Conservation (phyloP, 2,888 invertebrate genomes). For the Ypsolopha sequella region DNA sequence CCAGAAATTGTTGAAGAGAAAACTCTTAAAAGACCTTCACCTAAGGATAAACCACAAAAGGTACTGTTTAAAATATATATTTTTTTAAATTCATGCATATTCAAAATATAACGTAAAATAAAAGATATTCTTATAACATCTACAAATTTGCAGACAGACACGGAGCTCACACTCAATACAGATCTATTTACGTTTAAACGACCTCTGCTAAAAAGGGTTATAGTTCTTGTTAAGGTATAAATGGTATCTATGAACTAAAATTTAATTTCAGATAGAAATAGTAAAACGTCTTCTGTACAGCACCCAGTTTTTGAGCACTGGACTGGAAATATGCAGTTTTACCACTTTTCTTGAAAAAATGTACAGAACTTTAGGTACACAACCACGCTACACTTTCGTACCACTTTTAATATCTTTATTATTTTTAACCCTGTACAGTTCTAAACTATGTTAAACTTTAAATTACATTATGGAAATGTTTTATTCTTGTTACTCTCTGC, state of each 20-base stretch:
- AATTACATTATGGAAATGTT: too few species aligned
- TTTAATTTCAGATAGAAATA: not conserved
- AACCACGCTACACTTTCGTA: not conserved
- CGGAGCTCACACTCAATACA: not conserved
- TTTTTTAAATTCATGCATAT: not conserved
- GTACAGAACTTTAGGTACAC: not conserved
- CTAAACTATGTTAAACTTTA: too few species aligned
- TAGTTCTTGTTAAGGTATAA: conserved; percentile 46
- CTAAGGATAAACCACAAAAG: conserved; percentile 22
- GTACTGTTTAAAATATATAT: too few species aligned
- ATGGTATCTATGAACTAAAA: conserved; percentile 14
- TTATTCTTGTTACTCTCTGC: too few species aligned
- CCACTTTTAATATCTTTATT: too few species aligned
- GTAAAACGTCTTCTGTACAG: not conserved
- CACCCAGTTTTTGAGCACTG: not conserved
- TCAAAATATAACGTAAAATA: not conserved
- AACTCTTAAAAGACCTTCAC: conserved; percentile 52
- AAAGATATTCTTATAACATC: not conserved
- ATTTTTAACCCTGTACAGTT: too few species aligned
- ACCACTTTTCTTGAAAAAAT: not conserved
- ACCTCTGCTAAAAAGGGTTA: conserved; percentile 35
- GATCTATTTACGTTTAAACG: conserved; percentile 6
- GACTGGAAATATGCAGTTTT: not conserved
- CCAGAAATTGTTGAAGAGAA: conserved; percentile 58
- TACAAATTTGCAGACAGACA: not conserved